Base-by-base conservation (phyloP, 2,888 invertebrate genomes). In the Eupithecia subumbrata region DNA sequence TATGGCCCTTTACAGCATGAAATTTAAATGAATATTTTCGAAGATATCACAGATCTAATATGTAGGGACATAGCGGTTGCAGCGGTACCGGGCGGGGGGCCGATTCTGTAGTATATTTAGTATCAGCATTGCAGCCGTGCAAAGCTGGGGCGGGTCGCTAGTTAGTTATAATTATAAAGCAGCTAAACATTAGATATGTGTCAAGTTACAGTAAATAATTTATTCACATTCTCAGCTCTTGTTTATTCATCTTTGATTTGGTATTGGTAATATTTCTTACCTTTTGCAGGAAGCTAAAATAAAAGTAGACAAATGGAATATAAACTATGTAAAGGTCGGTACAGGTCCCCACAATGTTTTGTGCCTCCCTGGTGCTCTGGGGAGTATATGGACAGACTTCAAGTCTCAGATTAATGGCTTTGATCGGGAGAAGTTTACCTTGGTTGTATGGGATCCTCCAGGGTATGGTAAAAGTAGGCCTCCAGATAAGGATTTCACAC, bases 391-490 rank as follows among this genome's bases (percentile, higher is more conserved):
- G 96, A 97, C 97, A 0, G 98, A 98, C 89, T 98, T 98, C 85
- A 96, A 95, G 80, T 97, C 97, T 0, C 97, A 97, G 91, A 93
- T 97, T 12, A 96, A 97, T 82, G 95, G 96, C 75, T 90, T 98
- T 48, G 93, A 97, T 86, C 91, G 89, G 78, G 90, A 95, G 3
- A 95, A 96, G 84, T 96, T 97, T 80, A 97, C 96, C 1, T 80
- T 97, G 40, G 89, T 97, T 12, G 97, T 96, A 0, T 97, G 97
- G 97, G 98, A 98, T 90, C 98, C 98, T 0, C 97, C 97, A 0
- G 98, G 98, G 0, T 98, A 98, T 92, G 98, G 98, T 0, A 96
- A 96, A 78, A 98, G 98, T 77, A 95, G 97, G 79, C 98, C 98
- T 0, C 98, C 98, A 0, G 93, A 96, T 37, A 95, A 97, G 79